Evolutionary conservation across 2,113 vertebrate genomes (phyloP).

Genomic region (Cebidichthys violaceus): DNA sequence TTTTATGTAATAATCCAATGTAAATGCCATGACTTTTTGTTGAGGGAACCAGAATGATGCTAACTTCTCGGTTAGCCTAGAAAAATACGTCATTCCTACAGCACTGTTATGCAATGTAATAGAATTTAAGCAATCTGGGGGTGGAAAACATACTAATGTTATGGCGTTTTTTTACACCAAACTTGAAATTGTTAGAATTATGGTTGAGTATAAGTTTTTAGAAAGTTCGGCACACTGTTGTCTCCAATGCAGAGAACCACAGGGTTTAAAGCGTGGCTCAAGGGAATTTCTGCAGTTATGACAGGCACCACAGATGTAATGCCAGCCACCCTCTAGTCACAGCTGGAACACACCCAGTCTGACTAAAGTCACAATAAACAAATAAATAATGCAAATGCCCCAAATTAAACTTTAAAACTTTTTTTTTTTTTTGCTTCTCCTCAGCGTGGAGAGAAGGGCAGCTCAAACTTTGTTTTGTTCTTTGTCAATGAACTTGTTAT

Average conservation of each 20-base stretch:
- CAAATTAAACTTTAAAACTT: slow-evolving; percentile 32
- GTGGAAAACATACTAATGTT: not conserved
- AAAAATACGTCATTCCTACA: not conserved
- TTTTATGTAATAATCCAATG: not conserved
- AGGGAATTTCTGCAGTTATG: slow-evolving; percentile 29
- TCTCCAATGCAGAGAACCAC: not conserved
- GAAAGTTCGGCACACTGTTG: slow-evolving; percentile 13
- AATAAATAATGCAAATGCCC: slow-evolving; percentile 57
- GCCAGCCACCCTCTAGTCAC: slow-evolving; percentile 47
- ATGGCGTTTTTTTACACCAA: not conserved
- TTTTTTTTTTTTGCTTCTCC: not conserved
- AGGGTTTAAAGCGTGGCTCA: slow-evolving; percentile 27
- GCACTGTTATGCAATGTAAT: not conserved
- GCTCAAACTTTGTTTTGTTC: slow-evolving; percentile 2
- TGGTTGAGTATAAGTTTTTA: not conserved
- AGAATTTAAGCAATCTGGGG: not conserved
- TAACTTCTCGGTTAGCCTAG: not conserved
- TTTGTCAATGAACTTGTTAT: slow-evolving; percentile 7
- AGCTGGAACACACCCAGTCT: slow-evolving; percentile 43
- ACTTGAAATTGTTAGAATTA: slow-evolving; percentile 1
- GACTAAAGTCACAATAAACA: slow-evolving; percentile 51
- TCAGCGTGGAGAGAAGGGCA: not conserved
- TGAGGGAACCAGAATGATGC: not conserved
- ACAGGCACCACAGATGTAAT: slow-evolving; percentile 48
- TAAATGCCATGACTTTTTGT: not conserved